These are phyloP conservation scores for Takifugu rubripes DNA, from an alignment of 2,797 vertebrate species.

Conservation along the genomic window DNA sequence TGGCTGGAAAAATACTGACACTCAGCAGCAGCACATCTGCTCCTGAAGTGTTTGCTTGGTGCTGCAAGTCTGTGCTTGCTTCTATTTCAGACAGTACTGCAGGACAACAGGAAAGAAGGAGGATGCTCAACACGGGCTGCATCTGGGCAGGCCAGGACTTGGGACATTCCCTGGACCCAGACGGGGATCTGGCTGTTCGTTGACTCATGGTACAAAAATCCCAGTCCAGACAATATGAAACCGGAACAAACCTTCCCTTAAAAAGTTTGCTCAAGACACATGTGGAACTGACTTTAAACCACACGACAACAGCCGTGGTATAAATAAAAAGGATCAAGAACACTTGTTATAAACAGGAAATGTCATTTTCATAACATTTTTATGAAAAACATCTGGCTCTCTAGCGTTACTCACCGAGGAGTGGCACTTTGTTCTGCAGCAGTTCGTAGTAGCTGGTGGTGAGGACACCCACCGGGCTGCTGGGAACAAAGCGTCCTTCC, in stretches of 20 bases:
- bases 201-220: slow-evolving; percentile 64
- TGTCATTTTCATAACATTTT: too few relatives aligned
- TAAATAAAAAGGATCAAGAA: too few relatives aligned
- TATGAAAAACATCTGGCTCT: too few relatives aligned
- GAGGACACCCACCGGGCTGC: slow-evolving; percentile 93
- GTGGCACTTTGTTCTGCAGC: slow-evolving; percentile 97
- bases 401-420: slow-evolving; percentile 84
- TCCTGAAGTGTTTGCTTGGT: background rate
- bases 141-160: slow-evolving; percentile 24
- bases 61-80: slow-evolving; percentile 13
- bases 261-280: background rate
- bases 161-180: slow-evolving; percentile 41
- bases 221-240: slow-evolving; percentile 16
- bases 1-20: slow-evolving; percentile 66
- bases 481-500: slow-evolving; percentile 93
- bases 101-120: slow-evolving; percentile 13
- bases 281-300: background rate
- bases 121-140: slow-evolving; percentile 15
- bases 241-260: slow-evolving; percentile 27
- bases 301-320: background rate
- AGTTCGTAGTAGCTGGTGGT: slow-evolving; percentile 95
- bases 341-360: too few relatives aligned
- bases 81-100: slow-evolving; percentile 5
- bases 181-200: slow-evolving; percentile 38
- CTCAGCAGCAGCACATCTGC: background rate